Evolutionary conservation across 2,888 invertebrate species (phyloP).

Genomic region (Tridacna crocea): DNA sequence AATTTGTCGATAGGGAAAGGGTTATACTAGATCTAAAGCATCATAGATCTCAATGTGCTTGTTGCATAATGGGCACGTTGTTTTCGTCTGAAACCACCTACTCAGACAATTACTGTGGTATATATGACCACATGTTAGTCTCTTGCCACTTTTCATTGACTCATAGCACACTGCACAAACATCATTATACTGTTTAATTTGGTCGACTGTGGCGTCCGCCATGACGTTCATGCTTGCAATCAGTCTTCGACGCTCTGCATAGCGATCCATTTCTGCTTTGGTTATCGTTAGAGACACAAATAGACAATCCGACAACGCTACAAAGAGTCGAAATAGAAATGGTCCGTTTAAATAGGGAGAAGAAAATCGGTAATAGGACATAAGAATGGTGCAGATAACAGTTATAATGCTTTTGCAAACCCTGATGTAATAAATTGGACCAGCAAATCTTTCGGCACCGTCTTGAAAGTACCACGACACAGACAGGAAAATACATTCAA

Average conservation of each 20-base stretch:
- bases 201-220: neutral
- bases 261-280: neutral
- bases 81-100: neutral
- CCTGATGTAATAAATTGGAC: conserved; percentile 1
- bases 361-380: neutral
- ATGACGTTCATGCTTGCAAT: neutral
- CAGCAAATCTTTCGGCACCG: neutral
- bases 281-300: neutral
- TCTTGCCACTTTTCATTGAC: neutral
- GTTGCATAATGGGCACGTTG: conserved; percentile 6
- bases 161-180: neutral
- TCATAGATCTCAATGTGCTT: neutral
- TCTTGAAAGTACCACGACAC: neutral
- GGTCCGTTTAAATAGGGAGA: conserved; percentile 1
- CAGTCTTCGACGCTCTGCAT: neutral
- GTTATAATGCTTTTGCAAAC: neutral
- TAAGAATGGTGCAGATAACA: neutral
- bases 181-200: neutral
- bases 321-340: neutral
- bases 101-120: neutral
- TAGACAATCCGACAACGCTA: neutral
- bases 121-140: neutral
- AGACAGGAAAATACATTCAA: neutral
- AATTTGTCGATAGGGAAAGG: too few species aligned
- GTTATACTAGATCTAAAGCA: neutral